Percentiles rank a stretch among this genome's conserved stretches.
These are phyloP conservation scores for Colinus virginianus DNA, from an alignment of 2,113 vertebrate genomes.

Conservation along the genomic window DNA sequence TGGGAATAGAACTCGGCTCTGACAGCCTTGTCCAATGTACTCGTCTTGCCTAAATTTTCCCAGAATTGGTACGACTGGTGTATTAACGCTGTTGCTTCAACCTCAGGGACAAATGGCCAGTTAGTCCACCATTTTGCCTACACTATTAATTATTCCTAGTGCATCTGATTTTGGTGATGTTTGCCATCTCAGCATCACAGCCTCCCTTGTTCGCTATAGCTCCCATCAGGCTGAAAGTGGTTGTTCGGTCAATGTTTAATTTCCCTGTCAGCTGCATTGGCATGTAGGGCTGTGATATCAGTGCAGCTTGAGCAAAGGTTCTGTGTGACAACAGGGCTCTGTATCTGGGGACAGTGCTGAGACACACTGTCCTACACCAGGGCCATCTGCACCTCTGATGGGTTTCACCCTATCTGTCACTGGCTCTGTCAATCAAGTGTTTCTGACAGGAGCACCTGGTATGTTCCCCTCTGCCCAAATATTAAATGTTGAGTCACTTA, in stretches of 20 bases:
- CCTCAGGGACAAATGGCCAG: rapidly evolving
- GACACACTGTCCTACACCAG: rapidly evolving
- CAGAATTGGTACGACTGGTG: not conserved
- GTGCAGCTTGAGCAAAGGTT: rapidly evolving
- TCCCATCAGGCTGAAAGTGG: rapidly evolving
- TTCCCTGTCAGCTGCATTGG: not conserved
- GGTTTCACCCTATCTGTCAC: not conserved
- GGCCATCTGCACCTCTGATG: rapidly evolving
- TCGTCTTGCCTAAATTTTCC: not conserved
- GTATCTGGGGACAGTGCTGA: not conserved
- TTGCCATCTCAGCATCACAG: rapidly evolving
- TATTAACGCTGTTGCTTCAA: not conserved
- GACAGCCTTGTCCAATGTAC: not conserved
- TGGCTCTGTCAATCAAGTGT: not conserved
- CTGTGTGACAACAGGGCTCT: not conserved
- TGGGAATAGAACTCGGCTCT: not conserved
- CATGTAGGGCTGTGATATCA: rapidly evolving
- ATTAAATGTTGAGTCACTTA: not conserved
- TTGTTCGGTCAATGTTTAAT: not conserved
- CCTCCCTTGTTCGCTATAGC: not conserved
- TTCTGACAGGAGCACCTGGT: not conserved
- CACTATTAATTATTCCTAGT: not conserved
- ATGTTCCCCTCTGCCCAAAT: rapidly evolving
- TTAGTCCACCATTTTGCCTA: not conserved
- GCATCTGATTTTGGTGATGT: rapidly evolving